Conservation (phyloP, 2,113 vertebrate species). For the Spermophilus dauricus region DNA sequence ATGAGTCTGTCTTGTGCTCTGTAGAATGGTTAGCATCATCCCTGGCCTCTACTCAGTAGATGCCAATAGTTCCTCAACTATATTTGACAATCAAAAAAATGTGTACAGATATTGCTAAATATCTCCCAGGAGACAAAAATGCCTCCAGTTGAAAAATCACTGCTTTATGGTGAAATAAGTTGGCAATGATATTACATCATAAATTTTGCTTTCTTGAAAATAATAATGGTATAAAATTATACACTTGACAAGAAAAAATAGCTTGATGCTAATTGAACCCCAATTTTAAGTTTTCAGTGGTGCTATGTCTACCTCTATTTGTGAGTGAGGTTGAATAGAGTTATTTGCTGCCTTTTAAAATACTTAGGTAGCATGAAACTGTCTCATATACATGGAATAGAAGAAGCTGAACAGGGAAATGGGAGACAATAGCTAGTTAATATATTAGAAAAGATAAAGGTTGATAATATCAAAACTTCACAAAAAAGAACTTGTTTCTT, state of each 20-base stretch:
- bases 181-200: conserved; percentile 69
- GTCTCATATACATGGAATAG: conserved; percentile 48
- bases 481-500: conserved; percentile 74
- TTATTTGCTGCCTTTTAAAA: conserved; percentile 81
- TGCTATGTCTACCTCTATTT: conserved; percentile 69
- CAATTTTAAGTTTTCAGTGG: conserved; percentile 81
- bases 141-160: not conserved
- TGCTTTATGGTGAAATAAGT: conserved; percentile 64
- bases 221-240: conserved; percentile 78
- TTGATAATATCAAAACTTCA: conserved; percentile 63
- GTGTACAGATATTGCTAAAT: not conserved
- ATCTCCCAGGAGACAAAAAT: not conserved
- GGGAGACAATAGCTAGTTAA: conserved; percentile 62
- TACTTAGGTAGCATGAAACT: conserved; percentile 75
- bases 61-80: not conserved
- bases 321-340: conserved; percentile 70
- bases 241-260: conserved; percentile 78
- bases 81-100: not conserved
- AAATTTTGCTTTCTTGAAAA: conserved; percentile 81
- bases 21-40: not conserved
- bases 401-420: conserved; percentile 62
- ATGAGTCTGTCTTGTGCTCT: not conserved
- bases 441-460: conserved; percentile 68
- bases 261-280: conserved; percentile 77
- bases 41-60: not conserved